These are phyloP conservation scores for Eustalomyia histrio DNA, from an alignment of 2,888 invertebrate species.

Conservation along the genomic window DNA sequence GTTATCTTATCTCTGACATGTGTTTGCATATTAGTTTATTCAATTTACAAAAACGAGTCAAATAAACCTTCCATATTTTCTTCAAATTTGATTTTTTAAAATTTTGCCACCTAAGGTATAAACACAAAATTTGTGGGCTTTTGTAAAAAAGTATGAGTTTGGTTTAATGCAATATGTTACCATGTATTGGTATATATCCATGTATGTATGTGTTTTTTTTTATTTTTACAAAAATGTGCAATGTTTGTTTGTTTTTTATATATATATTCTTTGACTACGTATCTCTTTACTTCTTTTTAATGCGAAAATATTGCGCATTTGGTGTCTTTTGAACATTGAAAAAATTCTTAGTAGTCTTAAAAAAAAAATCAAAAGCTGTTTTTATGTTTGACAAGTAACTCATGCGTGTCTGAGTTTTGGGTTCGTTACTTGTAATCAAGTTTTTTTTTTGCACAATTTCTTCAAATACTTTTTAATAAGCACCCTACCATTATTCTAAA, in stretches of 20 bases:
- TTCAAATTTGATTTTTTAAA: slow-evolving; percentile 23
- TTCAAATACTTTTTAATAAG: slow-evolving; percentile 13
- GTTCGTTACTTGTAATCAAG: slow-evolving; percentile 12
- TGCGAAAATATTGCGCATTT: slow-evolving; percentile 19
- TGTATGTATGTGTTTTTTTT: slow-evolving; percentile 10
- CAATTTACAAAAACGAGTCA: slow-evolving; percentile 44
- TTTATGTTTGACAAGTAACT: slow-evolving; percentile 33
- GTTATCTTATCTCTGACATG: slow-evolving; percentile 46
- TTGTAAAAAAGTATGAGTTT: slow-evolving; percentile 3
- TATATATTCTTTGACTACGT: slow-evolving; percentile 38
- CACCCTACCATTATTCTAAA: slow-evolving; percentile 6
- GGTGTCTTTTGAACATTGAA: slow-evolving; percentile 32
- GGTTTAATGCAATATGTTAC: background rate
- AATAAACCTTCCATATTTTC: slow-evolving; percentile 16
- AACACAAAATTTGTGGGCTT: slow-evolving; percentile 19
- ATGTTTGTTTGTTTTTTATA: slow-evolving; percentile 24
- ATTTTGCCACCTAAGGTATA: slow-evolving; percentile 24
- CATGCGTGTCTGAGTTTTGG: slow-evolving; percentile 37
- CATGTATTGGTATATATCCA: background rate
- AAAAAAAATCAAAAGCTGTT: slow-evolving; percentile 21
- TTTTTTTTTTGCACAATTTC: background rate
- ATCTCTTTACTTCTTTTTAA: slow-evolving; percentile 21
- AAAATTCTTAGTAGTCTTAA: slow-evolving; percentile 42
- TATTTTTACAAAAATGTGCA: slow-evolving; percentile 34
- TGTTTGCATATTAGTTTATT: slow-evolving; percentile 53